Conservation (phyloP, 2,113 vertebrate species). For the Psilopsiagon aymara region DNA sequence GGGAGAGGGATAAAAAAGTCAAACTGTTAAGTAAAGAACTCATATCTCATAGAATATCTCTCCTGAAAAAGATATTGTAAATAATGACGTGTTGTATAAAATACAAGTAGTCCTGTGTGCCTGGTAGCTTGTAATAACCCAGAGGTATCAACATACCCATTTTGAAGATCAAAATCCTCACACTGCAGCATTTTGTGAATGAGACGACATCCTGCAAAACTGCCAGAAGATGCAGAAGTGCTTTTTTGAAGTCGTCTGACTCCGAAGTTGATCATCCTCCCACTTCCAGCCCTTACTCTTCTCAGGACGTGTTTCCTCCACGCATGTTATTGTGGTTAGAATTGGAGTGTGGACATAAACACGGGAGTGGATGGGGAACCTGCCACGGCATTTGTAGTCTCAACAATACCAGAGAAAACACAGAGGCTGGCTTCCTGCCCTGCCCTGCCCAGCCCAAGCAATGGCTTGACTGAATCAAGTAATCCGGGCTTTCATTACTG, state of each 20-base stretch:
- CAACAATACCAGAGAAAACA: slow-evolving; percentile 33
- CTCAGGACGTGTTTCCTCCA: neutral
- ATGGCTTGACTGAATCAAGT: slow-evolving; percentile 21
- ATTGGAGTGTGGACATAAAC: neutral
- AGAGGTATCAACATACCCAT: slow-evolving; percentile 32
- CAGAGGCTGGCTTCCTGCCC: slow-evolving; percentile 13
- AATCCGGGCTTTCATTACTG: slow-evolving; percentile 47
- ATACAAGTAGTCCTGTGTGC: slow-evolving; percentile 2
- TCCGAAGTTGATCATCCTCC: neutral
- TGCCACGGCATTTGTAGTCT: slow-evolving; percentile 5
- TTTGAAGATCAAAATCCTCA: slow-evolving; percentile 55
- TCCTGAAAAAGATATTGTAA: slow-evolving; percentile 35
- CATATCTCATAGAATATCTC: neutral
- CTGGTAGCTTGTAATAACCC: slow-evolving; percentile 38
- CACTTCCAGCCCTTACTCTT: neutral
- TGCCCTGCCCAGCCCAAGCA: slow-evolving; percentile 2
- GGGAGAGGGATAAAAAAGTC: neutral
- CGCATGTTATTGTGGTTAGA: neutral
- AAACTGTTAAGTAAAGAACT: neutral
- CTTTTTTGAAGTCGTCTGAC: neutral
- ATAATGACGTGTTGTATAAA: slow-evolving; percentile 43
- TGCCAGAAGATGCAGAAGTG: neutral
- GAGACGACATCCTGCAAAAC: neutral
- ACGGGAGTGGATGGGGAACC: slow-evolving; percentile 12
- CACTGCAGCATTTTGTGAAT: rapidly evolving